phyloP scores from a whole-genome alignment of 2,797 vertebrate genomes.

The Girardinus metallicus region DNA sequence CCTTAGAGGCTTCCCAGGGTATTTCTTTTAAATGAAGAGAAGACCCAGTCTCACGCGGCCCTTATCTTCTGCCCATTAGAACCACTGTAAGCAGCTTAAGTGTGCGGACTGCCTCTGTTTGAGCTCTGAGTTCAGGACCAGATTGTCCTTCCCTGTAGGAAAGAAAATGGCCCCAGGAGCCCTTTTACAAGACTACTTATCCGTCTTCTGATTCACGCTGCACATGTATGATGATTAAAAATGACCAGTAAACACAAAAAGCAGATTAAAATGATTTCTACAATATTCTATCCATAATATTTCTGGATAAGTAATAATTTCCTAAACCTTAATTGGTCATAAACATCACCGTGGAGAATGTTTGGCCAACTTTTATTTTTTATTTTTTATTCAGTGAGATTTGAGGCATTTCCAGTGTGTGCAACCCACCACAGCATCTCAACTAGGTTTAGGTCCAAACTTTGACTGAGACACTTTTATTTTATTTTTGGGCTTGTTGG shows the following conservation, averaged over 20 bases:
- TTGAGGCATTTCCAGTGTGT: not conserved
- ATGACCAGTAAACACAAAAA: not conserved
- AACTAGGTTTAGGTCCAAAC: not conserved
- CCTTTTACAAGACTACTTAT: slow-evolving; percentile 2
- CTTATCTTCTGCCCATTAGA: slow-evolving; percentile 50
- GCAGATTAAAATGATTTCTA: not conserved
- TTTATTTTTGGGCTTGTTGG: not conserved
- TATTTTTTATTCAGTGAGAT: not conserved
- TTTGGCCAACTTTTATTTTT: not conserved
- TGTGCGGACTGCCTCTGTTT: slow-evolving; percentile 32
- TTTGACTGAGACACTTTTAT: not conserved
- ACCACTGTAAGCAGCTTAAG: slow-evolving; percentile 55
- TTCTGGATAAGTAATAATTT: not conserved
- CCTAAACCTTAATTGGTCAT: not conserved
- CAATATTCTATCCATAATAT: not conserved
- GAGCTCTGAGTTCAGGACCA: slow-evolving; percentile 40
- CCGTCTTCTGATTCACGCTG: slow-evolving; percentile 1
- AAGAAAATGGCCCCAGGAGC: not conserved
- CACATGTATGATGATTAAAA: not conserved
- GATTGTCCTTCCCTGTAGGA: slow-evolving; percentile 17
- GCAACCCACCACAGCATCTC: not conserved
- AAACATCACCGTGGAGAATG: not conserved
- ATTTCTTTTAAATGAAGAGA: slow-evolving; percentile 40
- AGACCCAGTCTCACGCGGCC: slow-evolving; percentile 28
- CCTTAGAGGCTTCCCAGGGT: not conserved